A percentile compares a stretch with the other conserved stretches of the same genome.
phyloP scores from a whole-genome alignment of 2,888 invertebrate genomes.

The Neoaliturus tenellus region DNA sequence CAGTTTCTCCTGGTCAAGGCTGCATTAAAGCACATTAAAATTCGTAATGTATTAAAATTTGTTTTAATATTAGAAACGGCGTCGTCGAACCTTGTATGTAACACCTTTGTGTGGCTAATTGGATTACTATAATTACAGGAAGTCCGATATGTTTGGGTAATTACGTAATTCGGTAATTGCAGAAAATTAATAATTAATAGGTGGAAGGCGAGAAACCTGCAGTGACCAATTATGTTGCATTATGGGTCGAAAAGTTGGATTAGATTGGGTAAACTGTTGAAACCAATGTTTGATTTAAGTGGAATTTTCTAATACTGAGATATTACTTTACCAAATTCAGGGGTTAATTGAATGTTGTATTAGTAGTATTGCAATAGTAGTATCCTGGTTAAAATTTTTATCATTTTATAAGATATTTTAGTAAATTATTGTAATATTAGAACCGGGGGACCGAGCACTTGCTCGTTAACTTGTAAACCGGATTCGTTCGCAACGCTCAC shows the following conservation, averaged over 20 bases:
- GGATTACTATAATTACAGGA: constrained; percentile 30
- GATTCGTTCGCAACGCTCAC: too few species aligned
- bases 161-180: constrained; percentile 33
- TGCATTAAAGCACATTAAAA: not conserved
- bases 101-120: constrained; percentile 24
- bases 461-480: too few species aligned
- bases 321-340: too few species aligned
- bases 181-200: constrained; percentile 33
- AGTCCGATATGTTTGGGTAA: constrained; percentile 27
- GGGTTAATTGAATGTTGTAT: too few species aligned
- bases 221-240: constrained; percentile 25
- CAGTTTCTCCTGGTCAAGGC: not conserved
- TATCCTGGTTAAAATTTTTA: too few species aligned
- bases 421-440: too few species aligned
- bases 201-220: constrained; percentile 26
- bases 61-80: constrained; percentile 17
- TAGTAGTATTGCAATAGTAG: too few species aligned
- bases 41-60: constrained; percentile 29
- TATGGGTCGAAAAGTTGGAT: constrained; percentile 16
- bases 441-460: too few species aligned
- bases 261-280: constrained; percentile 13
- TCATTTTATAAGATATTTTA: too few species aligned
- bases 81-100: constrained; percentile 9
- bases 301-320: too few species aligned
- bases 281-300: not conserved